Evolutionary conservation across 2,113 vertebrate species (phyloP).

Genomic region (Eira barbara): DNA sequence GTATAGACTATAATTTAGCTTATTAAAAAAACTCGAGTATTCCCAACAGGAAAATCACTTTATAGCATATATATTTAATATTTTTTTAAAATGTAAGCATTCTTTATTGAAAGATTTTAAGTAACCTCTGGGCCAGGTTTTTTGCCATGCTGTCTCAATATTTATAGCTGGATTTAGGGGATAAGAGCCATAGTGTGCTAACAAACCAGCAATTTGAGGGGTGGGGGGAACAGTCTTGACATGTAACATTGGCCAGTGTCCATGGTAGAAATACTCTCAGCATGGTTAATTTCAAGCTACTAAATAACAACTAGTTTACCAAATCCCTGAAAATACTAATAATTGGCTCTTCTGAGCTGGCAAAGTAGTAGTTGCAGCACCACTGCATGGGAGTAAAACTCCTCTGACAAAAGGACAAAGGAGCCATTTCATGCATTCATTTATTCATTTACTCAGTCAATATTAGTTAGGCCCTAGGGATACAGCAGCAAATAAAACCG

Average conservation of each 20-base stretch:
- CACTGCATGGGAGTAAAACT: not conserved
- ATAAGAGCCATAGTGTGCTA: not conserved
- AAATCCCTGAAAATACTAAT: slow-evolving; percentile 9
- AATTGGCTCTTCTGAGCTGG: not conserved
- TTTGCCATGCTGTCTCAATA: not conserved
- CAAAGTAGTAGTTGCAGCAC: not conserved
- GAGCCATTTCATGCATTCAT: not conserved
- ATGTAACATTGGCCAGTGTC: not conserved
- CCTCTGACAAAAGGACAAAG: not conserved
- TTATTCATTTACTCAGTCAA: not conserved
- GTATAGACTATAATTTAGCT: not conserved
- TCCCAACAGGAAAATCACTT: not conserved
- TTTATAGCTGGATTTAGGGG: not conserved
- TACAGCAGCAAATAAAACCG: not conserved
- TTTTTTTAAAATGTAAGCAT: not conserved
- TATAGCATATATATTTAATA: not conserved
- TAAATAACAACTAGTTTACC: not conserved
- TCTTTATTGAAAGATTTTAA: not conserved
- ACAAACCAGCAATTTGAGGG: not conserved
- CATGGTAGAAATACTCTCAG: not conserved
- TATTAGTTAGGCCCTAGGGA: not conserved
- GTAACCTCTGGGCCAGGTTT: not conserved
- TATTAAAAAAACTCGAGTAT: not conserved
- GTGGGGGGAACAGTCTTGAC: not conserved
- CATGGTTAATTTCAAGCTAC: not conserved